Evolutionary conservation across 2,113 vertebrate species (phyloP).

Genomic region (Chaenocephalus aceratus): DNA sequence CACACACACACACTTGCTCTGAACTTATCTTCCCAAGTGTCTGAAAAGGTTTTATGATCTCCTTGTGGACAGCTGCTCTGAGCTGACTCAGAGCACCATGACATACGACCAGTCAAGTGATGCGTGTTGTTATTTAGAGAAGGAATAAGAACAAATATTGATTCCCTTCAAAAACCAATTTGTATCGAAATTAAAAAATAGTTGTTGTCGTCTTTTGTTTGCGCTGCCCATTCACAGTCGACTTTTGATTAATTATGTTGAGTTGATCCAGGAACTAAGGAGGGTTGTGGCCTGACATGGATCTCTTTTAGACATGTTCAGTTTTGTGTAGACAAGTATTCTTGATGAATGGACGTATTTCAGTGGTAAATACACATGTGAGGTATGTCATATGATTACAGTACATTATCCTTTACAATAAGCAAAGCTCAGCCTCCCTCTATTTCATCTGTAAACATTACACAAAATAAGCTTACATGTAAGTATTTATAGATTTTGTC

Average conservation of each 20-base stretch:
- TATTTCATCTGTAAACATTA: neutral
- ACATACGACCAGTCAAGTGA: constrained; percentile 31
- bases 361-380: neutral
- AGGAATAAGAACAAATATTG: constrained; percentile 23
- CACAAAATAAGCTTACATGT: constrained; percentile 12
- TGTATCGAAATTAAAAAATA: constrained; percentile 5
- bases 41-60: constrained; percentile 30
- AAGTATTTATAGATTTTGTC: constrained; percentile 12
- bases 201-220: neutral
- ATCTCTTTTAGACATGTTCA: neutral
- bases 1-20: constrained; percentile 1
- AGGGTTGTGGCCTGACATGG: neutral
- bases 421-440: constrained; percentile 12
- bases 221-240: neutral
- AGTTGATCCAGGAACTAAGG: neutral
- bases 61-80: constrained; percentile 43
- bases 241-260: neutral
- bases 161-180: constrained; percentile 45
- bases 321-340: neutral
- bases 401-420: constrained; percentile 10
- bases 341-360: constrained; percentile 4
- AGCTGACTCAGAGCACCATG: constrained; percentile 30
- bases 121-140: constrained; percentile 27
- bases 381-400: neutral
- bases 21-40: constrained; percentile 21